Base-by-base conservation (phyloP, 2,113 vertebrate species). In the Dendropsophus ebraccatus region DNA sequence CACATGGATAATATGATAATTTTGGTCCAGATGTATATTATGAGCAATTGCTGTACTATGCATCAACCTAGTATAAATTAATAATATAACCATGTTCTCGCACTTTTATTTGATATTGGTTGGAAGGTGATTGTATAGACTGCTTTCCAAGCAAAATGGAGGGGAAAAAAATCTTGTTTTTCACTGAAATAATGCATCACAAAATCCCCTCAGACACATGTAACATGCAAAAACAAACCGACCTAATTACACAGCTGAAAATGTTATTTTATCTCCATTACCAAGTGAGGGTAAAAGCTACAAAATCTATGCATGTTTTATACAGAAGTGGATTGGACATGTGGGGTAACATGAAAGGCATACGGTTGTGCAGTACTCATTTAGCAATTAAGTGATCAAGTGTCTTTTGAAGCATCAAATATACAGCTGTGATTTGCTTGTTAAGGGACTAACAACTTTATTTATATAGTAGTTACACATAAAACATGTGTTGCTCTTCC, bases 361-460 rank as follows among this genome's bases (percentile, higher is more conserved):
- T 28, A 54, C 47, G 12, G n/a, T 54, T 52, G 47, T 50, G 28
- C 74, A 10, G 47, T 54, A 25, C 74, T 52, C 73, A 49, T 49
- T 50, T 52, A 76, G 25, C 28, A 76, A 76, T 76, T 76, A 52
- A 76, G 19, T 30, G 28, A 76, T 49, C 74, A 52, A 52, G 74
- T 52, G 74, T 76, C 49, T 76, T 76, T 30, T 76, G 74, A 76
- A 76, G 47, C 74, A 76, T 76, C 28, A 76, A 54, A 76, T 76
- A 76, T 76, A 32, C 74, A 76, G n/a, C 74, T 76, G 73, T 75
- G 47, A 52, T 76, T 54, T 76, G 47, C 45, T 76, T 76, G n/a
- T 76, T 52, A 50, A 54, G 25, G 47, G 5, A 9, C 74, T 52
- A 52, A 32, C 47, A 76, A 52, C 45, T 76, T 52, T 52, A 30